Evolutionary conservation across 2,113 vertebrate genomes (phyloP).

Genomic region (Caloenas nicobarica): DNA sequence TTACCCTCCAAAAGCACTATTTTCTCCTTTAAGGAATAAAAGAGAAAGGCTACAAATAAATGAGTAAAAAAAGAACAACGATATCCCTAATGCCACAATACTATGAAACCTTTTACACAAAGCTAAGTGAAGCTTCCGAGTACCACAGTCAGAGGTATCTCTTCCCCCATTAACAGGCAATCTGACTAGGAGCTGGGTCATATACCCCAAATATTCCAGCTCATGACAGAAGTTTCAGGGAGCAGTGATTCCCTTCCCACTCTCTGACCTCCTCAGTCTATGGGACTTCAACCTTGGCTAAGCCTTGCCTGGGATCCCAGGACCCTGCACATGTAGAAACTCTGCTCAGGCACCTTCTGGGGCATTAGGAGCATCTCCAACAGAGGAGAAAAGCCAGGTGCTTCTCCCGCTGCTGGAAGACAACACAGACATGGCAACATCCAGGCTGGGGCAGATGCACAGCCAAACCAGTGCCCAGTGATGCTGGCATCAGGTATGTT

Average conservation of each 20-base stretch:
- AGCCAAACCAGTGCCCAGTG: background rate
- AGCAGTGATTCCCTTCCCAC: background rate
- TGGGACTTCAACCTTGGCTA: background rate
- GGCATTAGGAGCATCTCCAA: background rate
- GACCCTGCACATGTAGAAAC: background rate
- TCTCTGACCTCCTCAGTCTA: background rate
- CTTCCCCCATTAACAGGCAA: background rate
- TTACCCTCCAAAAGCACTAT: background rate
- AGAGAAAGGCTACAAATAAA: background rate
- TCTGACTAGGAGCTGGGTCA: background rate
- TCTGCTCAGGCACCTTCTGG: background rate
- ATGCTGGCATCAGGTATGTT: background rate
- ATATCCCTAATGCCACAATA: background rate
- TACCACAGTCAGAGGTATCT: background rate
- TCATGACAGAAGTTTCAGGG: background rate
- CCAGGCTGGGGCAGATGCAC: background rate
- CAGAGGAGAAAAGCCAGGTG: background rate
- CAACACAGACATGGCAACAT: fast-evolving
- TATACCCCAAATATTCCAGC: background rate
- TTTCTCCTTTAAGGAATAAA: background rate
- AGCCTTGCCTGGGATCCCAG: background rate
- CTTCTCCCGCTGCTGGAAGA: background rate
- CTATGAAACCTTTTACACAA: background rate
- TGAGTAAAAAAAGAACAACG: background rate
- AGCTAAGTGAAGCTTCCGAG: background rate